Conservation (phyloP, 2,888 invertebrate species). For the Melieria crassipennis region DNA sequence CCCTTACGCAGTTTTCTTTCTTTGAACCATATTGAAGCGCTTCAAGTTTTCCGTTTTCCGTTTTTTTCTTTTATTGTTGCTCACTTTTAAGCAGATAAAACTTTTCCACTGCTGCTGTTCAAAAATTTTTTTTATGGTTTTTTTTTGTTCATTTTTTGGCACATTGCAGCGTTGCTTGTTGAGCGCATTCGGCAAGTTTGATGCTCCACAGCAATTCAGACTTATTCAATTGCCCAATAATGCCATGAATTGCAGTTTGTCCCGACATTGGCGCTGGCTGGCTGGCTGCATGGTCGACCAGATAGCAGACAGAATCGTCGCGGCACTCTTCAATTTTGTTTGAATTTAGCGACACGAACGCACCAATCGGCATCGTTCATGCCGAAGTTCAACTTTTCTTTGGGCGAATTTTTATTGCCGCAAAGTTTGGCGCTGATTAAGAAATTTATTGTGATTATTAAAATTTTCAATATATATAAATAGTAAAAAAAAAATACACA, state of each 20-base stretch:
- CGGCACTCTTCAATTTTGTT: no score
- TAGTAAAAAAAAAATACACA: slow-evolving; percentile 13
- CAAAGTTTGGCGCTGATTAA: slow-evolving; percentile 14
- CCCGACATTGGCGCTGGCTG: slow-evolving; percentile 2
- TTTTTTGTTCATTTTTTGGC: slow-evolving; percentile 7
- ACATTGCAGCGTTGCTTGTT: background rate
- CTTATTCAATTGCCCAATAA: slow-evolving; percentile 45
- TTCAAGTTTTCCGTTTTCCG: slow-evolving; percentile 14
- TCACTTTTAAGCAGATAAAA: slow-evolving; percentile 26
- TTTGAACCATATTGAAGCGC: slow-evolving; percentile 7
- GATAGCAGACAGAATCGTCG: background rate
- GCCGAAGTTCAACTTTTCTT: background rate
- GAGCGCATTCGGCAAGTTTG: slow-evolving; percentile 6
- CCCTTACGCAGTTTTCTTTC: background rate
- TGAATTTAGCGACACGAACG: background rate
- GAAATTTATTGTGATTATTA: slow-evolving; percentile 7
- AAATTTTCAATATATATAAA: background rate
- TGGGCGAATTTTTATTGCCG: background rate
- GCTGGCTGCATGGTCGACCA: background rate
- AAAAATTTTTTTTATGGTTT: slow-evolving; percentile 21
- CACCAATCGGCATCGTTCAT: background rate
- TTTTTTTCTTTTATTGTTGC: background rate
- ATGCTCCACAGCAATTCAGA: slow-evolving; percentile 32
- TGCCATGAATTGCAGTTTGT: slow-evolving; percentile 39
- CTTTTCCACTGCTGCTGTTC: slow-evolving; percentile 13